Conservation (phyloP, 2,888 invertebrate species). For the Cataglyphis albicans region DNA sequence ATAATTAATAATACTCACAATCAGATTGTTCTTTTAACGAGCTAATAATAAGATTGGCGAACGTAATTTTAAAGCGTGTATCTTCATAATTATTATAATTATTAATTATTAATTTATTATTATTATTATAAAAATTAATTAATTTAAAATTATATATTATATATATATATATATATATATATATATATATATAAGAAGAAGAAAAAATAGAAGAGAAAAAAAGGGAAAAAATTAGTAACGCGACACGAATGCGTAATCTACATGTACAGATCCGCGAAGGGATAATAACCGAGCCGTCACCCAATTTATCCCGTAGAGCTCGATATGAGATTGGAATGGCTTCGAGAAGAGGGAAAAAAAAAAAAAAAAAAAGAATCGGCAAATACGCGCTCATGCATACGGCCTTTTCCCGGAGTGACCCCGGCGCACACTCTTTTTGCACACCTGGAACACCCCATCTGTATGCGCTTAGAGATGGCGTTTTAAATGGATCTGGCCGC, state of each 20-base stretch:
- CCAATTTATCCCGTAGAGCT: slow-evolving; percentile 58
- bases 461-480: slow-evolving; percentile 61
- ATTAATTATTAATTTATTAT: too few species aligned
- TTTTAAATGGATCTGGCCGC: slow-evolving; percentile 68
- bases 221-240: slow-evolving; percentile 48
- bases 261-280: slow-evolving; percentile 39
- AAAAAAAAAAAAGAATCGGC: slow-evolving; percentile 18
- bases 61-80: too few species aligned
- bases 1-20: too few species aligned
- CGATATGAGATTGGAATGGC: slow-evolving; percentile 59
- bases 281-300: slow-evolving; percentile 51
- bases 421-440: slow-evolving; percentile 45
- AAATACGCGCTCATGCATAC: slow-evolving; percentile 35
- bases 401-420: slow-evolving; percentile 52
- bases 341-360: neutral
- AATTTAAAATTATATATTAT: neutral
- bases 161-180: neutral
- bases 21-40: too few species aligned
- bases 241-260: slow-evolving; percentile 52
- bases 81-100: too few species aligned
- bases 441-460: slow-evolving; percentile 57
- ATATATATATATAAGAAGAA: too few species aligned
- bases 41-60: too few species aligned
- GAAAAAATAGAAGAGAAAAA: slow-evolving; percentile 26
- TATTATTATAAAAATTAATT: too few species aligned